Evolutionary conservation across 1,140 invertebrate species (phyloP).

Genomic region (Parasteatoda tepidariorum): DNA sequence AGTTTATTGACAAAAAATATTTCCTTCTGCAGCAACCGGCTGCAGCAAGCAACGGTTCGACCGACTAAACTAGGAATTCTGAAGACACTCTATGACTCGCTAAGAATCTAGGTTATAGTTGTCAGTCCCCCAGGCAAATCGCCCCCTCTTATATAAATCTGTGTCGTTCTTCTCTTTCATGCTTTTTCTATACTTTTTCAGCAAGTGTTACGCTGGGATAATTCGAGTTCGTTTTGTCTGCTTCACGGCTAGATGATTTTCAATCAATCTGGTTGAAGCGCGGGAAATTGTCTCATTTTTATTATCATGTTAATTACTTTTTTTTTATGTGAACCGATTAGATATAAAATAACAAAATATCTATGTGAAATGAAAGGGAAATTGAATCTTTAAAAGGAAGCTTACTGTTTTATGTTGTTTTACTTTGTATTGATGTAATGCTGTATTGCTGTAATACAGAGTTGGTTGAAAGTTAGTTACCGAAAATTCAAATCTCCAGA

Average conservation of each 20-base stretch:
- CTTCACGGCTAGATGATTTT: conserved; percentile 28
- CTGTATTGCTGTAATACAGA: too few species aligned
- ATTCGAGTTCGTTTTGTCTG: neutral
- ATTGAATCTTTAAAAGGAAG: too few species aligned
- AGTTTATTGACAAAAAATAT: neutral
- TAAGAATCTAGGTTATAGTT: conserved; percentile 48
- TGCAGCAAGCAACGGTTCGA: conserved; percentile 25
- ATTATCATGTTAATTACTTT: too few species aligned
- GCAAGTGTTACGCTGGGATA: neutral
- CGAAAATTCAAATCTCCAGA: too few species aligned
- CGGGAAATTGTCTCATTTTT: too few species aligned
- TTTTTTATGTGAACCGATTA: too few species aligned
- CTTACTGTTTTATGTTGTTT: too few species aligned
- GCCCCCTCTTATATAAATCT: conserved; percentile 6
- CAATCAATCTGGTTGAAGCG: too few species aligned
- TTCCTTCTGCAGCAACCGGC: neutral
- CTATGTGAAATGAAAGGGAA: too few species aligned
- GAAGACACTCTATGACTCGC: conserved; percentile 11
- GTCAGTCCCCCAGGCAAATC: conserved; percentile 17
- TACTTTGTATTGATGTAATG: too few species aligned
- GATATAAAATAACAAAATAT: too few species aligned
- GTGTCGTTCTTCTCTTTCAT: conserved; percentile 14
- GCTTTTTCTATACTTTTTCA: conserved; percentile 1
- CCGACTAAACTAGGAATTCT: conserved; percentile 36
- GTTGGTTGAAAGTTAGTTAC: too few species aligned